Evolutionary conservation across 2,113 vertebrate species (phyloP).

Genomic region (Salminus brasiliensis): DNA sequence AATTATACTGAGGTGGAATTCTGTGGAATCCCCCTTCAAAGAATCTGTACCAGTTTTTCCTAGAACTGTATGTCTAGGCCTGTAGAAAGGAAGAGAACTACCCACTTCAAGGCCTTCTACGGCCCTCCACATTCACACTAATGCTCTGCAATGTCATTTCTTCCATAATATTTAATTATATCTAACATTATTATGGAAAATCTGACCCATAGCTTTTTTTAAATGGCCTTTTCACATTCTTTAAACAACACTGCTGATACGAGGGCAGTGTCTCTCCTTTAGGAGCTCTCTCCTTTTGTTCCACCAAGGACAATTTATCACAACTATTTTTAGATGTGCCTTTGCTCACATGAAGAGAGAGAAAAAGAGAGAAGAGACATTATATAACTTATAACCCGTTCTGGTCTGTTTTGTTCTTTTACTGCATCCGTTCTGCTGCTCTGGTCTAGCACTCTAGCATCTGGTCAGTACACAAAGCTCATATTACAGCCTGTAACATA

Average conservation of each 20-base stretch:
- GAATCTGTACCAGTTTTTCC: too few species aligned
- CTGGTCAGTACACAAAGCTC: background rate
- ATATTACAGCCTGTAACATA: background rate
- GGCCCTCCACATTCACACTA: background rate
- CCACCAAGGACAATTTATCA: background rate
- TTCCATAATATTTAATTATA: background rate
- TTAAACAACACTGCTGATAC: conserved; percentile 4
- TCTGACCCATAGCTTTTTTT: background rate
- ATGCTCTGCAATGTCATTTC: background rate
- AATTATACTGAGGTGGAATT: too few species aligned
- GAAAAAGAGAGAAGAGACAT: too few species aligned
- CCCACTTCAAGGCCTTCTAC: too few species aligned
- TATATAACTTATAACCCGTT: conserved; percentile 32
- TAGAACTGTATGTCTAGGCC: too few species aligned
- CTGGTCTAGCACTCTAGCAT: conserved; percentile 1
- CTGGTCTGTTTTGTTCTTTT: conserved; percentile 15
- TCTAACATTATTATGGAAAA: conserved; percentile 9
- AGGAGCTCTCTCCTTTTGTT: background rate
- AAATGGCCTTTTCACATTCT: background rate
- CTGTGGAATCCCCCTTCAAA: too few species aligned
- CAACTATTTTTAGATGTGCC: conserved; percentile 21
- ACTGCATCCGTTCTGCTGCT: conserved; percentile 7
- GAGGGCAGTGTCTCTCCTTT: background rate
- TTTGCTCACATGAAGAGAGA: background rate
- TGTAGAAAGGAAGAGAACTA: too few species aligned